phyloP scores from a whole-genome alignment of 2,113 vertebrate genomes.

The Nettapus auritus region DNA sequence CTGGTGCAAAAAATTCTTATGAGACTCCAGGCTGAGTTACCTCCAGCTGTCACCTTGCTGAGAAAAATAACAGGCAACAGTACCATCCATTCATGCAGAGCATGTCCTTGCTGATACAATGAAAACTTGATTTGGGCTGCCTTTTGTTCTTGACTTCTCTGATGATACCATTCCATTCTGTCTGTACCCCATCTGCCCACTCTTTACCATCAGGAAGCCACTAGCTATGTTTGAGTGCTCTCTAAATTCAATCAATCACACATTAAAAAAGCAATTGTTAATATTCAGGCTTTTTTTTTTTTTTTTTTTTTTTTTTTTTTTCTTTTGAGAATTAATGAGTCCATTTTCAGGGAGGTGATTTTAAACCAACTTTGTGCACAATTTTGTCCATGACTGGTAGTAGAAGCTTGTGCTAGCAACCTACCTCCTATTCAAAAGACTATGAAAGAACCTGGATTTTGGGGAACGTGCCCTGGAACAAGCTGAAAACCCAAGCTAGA shows the following conservation, averaged over 20 bases:
- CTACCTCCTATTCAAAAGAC: neutral
- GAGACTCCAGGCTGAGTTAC: neutral
- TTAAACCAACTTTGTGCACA: neutral
- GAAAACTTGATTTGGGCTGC: neutral
- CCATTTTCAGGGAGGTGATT: neutral
- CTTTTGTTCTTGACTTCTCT: neutral
- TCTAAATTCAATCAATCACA: neutral
- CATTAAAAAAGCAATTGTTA: neutral
- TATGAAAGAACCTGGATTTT: neutral
- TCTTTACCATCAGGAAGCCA: neutral
- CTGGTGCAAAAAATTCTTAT: neutral
- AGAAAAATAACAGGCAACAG: neutral
- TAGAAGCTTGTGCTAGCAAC: neutral
- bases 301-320: neutral
- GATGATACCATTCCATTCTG: neutral
- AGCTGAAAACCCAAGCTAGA: neutral
- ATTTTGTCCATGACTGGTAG: neutral
- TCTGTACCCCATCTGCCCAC: neutral
- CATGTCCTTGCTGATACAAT: accelerated
- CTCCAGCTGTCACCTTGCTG: neutral
- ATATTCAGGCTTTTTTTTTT: neutral
- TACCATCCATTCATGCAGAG: neutral
- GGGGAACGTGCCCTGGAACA: neutral
- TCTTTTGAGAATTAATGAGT: neutral
- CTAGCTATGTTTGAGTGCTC: neutral